phyloP scores from a whole-genome alignment of 2,113 vertebrate genomes.

The Crypturellus undulatus region DNA sequence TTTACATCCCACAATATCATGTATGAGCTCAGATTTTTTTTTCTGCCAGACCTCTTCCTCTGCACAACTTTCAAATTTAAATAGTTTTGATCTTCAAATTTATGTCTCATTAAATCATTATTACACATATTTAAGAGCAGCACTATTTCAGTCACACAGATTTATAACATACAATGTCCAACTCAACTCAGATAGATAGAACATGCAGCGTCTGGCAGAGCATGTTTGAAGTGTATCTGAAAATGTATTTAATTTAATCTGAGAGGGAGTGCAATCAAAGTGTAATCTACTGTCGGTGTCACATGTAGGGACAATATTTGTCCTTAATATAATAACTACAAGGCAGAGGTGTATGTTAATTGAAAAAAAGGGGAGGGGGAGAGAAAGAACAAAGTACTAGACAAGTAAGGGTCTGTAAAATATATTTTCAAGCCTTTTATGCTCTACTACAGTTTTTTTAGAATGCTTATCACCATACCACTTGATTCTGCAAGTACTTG shows the following conservation, averaged over 20 bases:
- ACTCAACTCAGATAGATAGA: background rate
- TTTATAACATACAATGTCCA: background rate
- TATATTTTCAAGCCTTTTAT: background rate
- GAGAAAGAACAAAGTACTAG: background rate
- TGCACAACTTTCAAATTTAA: background rate
- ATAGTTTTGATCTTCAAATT: conserved; percentile 44
- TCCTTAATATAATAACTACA: background rate
- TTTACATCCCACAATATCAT: background rate
- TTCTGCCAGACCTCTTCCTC: background rate
- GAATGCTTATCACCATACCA: background rate
- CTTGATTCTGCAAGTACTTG: background rate
- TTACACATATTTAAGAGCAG: conserved; percentile 37
- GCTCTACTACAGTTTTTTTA: fast-evolving
- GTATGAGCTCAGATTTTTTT: conserved; percentile 14
- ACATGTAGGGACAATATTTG: background rate
- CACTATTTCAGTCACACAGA: background rate
- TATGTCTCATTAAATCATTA: conserved; percentile 16
- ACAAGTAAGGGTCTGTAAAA: background rate
- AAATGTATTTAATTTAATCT: background rate
- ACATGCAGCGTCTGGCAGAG: background rate
- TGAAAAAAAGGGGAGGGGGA: background rate
- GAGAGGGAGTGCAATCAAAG: background rate
- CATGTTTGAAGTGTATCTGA: background rate
- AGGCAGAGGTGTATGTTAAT: background rate
- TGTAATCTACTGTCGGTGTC: background rate